Percentiles rank a stretch among this genome's conserved stretches.
Evolutionary conservation across 1,140 invertebrate species (phyloP).

Genomic region (Xylocopa sonorina): DNA sequence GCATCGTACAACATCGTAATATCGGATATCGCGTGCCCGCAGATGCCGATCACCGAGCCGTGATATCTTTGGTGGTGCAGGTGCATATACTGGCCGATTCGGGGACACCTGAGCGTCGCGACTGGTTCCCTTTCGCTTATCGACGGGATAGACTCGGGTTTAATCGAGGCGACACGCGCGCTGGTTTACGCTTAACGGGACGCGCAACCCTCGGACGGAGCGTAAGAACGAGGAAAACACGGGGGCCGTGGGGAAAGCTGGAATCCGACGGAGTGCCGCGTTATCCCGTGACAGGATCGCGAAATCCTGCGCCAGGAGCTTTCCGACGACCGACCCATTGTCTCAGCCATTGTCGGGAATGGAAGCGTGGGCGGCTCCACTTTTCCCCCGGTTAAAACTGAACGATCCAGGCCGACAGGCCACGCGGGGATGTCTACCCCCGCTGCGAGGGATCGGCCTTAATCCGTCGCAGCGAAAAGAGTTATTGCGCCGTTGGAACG

Average conservation of each 20-base stretch:
- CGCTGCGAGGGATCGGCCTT: conserved; percentile 58
- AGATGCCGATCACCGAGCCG: conserved; percentile 42
- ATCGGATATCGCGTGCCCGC: conserved; percentile 34
- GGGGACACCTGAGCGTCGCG: conserved; percentile 36
- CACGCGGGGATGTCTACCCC: background rate
- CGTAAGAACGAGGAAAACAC: too few relatives aligned
- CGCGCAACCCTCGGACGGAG: too few relatives aligned
- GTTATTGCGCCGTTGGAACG: conserved; percentile 69
- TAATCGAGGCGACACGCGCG: conserved; percentile 15
- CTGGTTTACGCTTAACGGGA: background rate
- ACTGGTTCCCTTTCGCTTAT: background rate
- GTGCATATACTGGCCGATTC: conserved; percentile 43
- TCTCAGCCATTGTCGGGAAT: conserved; percentile 30
- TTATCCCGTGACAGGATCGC: conserved; percentile 34
- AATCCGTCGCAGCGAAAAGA: conserved; percentile 71
- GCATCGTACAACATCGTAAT: conserved; percentile 41
- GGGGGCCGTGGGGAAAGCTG: background rate
- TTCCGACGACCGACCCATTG: background rate
- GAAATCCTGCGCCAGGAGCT: conserved; percentile 30
- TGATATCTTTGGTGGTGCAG: conserved; percentile 46
- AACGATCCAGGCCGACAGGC: background rate
- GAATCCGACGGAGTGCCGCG: background rate
- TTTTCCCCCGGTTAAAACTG: conserved; percentile 1
- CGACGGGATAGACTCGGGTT: conserved; percentile 10
- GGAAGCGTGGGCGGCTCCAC: conserved; percentile 38